Percentiles rank a stretch among this genome's conserved stretches.
Conservation (phyloP, 2,888 invertebrate species). For the Axea sp. region DNA sequence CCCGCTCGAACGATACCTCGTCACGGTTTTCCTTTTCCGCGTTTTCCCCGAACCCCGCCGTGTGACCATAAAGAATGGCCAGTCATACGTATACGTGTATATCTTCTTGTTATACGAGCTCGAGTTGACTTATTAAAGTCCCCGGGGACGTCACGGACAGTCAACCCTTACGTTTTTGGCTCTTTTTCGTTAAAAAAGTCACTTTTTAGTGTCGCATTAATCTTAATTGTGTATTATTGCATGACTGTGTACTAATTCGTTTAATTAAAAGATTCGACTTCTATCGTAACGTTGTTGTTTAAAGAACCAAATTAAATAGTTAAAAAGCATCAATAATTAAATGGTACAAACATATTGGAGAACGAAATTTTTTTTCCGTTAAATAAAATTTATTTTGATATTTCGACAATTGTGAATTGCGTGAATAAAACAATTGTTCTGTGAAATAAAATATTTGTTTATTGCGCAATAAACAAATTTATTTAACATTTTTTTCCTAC, state of each 20-base stretch:
- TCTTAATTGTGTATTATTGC: constrained; percentile 19
- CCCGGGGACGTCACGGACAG: constrained; percentile 51
- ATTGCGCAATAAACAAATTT: too few species aligned
- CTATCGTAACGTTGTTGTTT: too few species aligned
- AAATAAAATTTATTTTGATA: too few species aligned
- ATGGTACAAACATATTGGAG: too few species aligned
- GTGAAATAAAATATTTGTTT: too few species aligned
- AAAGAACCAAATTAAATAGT: too few species aligned
- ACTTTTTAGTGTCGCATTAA: constrained; percentile 21
- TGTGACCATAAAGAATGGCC: constrained; percentile 53
- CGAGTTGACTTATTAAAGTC: constrained; percentile 65
- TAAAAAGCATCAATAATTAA: too few species aligned
- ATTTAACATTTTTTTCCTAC: too few species aligned
- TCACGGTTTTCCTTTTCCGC: constrained; percentile 32
- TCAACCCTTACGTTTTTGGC: constrained; percentile 11
- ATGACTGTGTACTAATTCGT: neutral
- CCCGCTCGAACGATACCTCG: constrained; percentile 43
- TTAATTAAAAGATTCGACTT: constrained; percentile 4
- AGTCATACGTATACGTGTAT: constrained; percentile 34
- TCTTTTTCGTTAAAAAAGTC: neutral
- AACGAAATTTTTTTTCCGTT: too few species aligned
- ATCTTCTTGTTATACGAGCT: constrained; percentile 45
- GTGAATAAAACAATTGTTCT: too few species aligned
- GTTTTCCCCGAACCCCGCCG: constrained; percentile 43
- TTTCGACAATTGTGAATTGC: too few species aligned